A percentile compares a stretch with the other conserved stretches of the same genome.
These are phyloP conservation scores for Cassiopea xamachana DNA, from an alignment of 30 jellyfish, hydroid and myxozoan species.

Conservation along the genomic window DNA sequence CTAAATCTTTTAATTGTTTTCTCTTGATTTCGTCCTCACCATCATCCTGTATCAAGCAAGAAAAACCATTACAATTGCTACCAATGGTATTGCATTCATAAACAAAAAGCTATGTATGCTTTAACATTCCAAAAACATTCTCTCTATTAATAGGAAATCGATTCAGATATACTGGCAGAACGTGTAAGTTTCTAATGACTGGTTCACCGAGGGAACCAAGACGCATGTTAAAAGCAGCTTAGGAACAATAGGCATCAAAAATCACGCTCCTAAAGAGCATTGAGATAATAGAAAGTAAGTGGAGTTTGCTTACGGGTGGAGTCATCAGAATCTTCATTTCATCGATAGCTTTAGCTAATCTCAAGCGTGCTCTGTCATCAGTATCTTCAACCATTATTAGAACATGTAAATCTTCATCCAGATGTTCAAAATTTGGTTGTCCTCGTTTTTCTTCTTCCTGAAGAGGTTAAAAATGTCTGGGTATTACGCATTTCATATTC, in stretches of 20 bases:
- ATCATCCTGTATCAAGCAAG: slow-evolving; percentile 74
- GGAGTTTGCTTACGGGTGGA: slow-evolving; percentile 89
- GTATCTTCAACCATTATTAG: slow-evolving; percentile 97
- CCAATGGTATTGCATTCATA: background rate
- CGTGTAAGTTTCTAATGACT: no score
- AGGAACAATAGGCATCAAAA: no score
- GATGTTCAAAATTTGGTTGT: slow-evolving; percentile 96
- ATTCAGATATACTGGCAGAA: no score
- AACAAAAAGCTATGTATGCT: no score
- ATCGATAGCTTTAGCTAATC: slow-evolving; percentile 93
- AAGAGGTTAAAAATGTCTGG: background rate
- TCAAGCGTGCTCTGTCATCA: slow-evolving; percentile 94
- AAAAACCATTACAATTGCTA: no score
- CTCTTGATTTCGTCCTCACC: slow-evolving; percentile 98
- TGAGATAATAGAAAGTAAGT: no score
- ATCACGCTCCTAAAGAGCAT: no score
- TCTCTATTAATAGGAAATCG: no score
- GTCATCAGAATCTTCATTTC: slow-evolving; percentile 93
- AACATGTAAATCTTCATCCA: slow-evolving; percentile 98
- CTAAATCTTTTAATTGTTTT: slow-evolving; percentile 95
- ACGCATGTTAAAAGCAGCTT: no score
- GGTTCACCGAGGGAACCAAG: no score
- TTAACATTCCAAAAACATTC: no score
- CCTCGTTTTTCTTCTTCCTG: slow-evolving; percentile 99
- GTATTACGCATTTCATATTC: background rate